These are phyloP conservation scores for Drosophila pachea DNA, from an alignment of 1,140 invertebrate genomes.

Conservation along the genomic window DNA sequence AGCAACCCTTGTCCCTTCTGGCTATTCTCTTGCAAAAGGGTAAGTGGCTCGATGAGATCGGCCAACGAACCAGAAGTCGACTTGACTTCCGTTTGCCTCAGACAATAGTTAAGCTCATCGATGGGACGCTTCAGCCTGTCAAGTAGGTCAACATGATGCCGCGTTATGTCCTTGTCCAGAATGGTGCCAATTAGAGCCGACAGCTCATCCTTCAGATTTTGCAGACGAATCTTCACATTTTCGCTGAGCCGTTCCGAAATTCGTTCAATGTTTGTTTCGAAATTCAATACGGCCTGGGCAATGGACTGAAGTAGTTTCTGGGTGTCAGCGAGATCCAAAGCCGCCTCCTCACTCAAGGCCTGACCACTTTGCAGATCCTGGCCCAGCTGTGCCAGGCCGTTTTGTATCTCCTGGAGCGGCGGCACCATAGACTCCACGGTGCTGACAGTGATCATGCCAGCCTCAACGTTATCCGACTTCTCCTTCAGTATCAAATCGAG, in stretches of 20 bases:
- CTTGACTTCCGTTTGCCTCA: conserved; percentile 75
- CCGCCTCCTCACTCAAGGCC: conserved; percentile 44
- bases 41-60: conserved; percentile 77
- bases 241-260: conserved; percentile 51
- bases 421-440: conserved; percentile 80
- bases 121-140: conserved; percentile 69
- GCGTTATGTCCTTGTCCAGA: conserved; percentile 67
- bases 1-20: conserved; percentile 61
- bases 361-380: conserved; percentile 70
- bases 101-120: conserved; percentile 77
- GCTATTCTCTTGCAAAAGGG: conserved; percentile 60
- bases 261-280: conserved; percentile 73
- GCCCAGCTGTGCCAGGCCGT: conserved; percentile 76
- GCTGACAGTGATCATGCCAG: conserved; percentile 74
- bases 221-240: conserved; percentile 56
- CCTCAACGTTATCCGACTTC: conserved; percentile 59
- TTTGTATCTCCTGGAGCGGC: conserved; percentile 80
- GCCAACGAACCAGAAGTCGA: conserved; percentile 68
- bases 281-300: conserved; percentile 74
- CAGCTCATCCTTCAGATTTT: conserved; percentile 67
- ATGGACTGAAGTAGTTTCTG: conserved; percentile 74
- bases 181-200: conserved; percentile 69
- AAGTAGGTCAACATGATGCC: conserved; percentile 65
- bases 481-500: conserved; percentile 77
- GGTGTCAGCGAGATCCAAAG: conserved; percentile 64